A percentile compares a stretch with the other conserved stretches of the same genome.
These are phyloP conservation scores for Naja naja DNA, from an alignment of 2,113 vertebrate species.

Conservation along the genomic window DNA sequence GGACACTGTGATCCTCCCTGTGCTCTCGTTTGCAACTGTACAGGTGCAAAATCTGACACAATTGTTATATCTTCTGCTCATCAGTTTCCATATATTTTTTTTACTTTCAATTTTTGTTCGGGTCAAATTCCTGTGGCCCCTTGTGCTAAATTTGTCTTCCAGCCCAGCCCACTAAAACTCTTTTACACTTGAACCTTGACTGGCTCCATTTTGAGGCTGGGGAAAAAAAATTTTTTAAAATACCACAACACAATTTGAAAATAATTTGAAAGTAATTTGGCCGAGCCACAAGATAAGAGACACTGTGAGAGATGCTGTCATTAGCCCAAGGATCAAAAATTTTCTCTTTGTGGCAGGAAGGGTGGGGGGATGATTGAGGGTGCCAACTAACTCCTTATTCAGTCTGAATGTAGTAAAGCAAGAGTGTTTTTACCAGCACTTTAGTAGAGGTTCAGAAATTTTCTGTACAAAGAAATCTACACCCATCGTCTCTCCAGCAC, in stretches of 20 bases:
- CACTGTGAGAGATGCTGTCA: not conserved
- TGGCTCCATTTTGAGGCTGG: conserved; percentile 1
- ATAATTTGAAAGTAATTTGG: conserved; percentile 46
- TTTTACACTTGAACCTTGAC: not conserved
- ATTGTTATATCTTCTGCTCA: not conserved
- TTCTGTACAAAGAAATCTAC: not conserved
- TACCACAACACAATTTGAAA: conserved; percentile 35
- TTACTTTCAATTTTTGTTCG: not conserved
- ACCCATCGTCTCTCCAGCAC: not conserved
- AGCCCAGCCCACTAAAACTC: not conserved
- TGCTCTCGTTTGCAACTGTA: not conserved
- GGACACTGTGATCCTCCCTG: not conserved
- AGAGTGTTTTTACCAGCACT: not conserved
- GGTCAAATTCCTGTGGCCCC: not conserved
- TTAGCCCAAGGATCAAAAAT: conserved; percentile 28
- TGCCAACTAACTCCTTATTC: conserved; percentile 20
- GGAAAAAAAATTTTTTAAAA: not conserved
- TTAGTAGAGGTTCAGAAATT: not conserved
- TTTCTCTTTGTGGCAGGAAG: not conserved
- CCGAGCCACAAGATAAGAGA: conserved; percentile 32
- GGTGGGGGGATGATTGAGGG: rapidly evolving
- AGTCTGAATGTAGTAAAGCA: rapidly evolving
- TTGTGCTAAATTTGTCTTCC: not conserved
- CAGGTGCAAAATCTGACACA: not conserved
- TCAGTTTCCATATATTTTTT: not conserved